Conservation (phyloP, 2,797 vertebrate genomes). For the Perodicticus potto region DNA sequence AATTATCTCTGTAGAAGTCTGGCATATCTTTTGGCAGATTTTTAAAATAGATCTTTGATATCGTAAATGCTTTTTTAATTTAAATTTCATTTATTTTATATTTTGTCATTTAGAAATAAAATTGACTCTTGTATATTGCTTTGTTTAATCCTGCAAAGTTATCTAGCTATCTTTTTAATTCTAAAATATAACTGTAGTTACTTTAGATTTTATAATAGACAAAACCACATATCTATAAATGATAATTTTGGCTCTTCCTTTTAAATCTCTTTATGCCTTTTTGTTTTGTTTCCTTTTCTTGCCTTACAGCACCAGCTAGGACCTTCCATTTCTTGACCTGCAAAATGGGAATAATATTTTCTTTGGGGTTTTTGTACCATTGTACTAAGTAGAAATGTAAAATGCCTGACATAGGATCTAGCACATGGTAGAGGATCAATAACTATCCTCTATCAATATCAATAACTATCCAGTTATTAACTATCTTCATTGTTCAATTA, state of each 20-base stretch:
- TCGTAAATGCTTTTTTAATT: conserved; percentile 14
- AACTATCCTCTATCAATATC: too few relatives aligned
- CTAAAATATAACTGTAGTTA: background rate
- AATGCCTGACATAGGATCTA: background rate
- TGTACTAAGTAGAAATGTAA: conserved; percentile 32
- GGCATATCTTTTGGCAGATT: background rate
- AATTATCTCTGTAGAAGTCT: background rate
- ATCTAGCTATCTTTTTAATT: background rate
- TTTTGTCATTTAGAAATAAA: conserved; percentile 58
- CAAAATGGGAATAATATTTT: background rate
- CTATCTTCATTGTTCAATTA: background rate
- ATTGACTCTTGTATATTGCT: conserved; percentile 1
- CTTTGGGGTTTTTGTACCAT: background rate
- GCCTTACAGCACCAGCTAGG: background rate
- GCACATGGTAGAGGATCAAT: background rate
- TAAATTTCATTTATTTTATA: conserved; percentile 15
- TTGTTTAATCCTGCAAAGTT: conserved; percentile 6
- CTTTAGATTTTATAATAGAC: background rate
- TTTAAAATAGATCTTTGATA: conserved; percentile 13
- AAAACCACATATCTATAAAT: too few relatives aligned
- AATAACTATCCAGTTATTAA: conserved; percentile 10
- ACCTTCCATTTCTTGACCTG: background rate
- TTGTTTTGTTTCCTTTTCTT: background rate
- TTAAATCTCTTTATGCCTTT: background rate
- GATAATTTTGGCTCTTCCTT: background rate